Evolutionary conservation across 2,888 invertebrate species (phyloP).

Genomic region (Sialis fuliginosa): DNA sequence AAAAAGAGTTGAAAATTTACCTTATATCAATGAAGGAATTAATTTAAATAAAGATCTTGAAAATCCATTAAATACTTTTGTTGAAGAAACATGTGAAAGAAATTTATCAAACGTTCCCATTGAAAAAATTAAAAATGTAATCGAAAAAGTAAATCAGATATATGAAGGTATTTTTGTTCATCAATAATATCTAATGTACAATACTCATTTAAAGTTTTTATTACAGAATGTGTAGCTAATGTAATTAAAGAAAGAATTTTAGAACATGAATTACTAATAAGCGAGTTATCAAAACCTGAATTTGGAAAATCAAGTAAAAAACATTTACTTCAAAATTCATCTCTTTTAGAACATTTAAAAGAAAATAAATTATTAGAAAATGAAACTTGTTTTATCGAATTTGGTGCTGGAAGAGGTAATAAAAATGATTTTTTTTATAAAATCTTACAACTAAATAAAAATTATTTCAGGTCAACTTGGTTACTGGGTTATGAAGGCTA

Average conservation of each 20-base stretch:
- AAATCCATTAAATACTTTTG: constrained; percentile 4
- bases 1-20: constrained; percentile 28
- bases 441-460: background rate
- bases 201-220: background rate
- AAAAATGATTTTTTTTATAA: background rate
- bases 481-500: constrained; percentile 52
- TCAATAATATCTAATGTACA: background rate
- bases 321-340: constrained; percentile 64
- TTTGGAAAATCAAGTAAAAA: constrained; percentile 45
- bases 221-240: constrained; percentile 16
- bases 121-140: constrained; percentile 22
- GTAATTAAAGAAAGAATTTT: constrained; percentile 24
- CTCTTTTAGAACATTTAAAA: constrained; percentile 52
- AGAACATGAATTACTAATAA: constrained; percentile 27
- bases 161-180: constrained; percentile 17
- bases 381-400: constrained; percentile 61
- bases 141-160: constrained; percentile 26
- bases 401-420: constrained; percentile 81
- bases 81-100: constrained; percentile 11
- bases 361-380: constrained; percentile 36
- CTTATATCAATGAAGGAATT: constrained; percentile 33
- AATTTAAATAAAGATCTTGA: constrained; percentile 23
- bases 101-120: constrained; percentile 24
- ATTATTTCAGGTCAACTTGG: constrained; percentile 47
- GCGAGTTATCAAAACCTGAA: constrained; percentile 30